These are phyloP conservation scores for Phataginus tricuspis DNA, from an alignment of 2,797 vertebrate genomes.

Conservation along the genomic window DNA sequence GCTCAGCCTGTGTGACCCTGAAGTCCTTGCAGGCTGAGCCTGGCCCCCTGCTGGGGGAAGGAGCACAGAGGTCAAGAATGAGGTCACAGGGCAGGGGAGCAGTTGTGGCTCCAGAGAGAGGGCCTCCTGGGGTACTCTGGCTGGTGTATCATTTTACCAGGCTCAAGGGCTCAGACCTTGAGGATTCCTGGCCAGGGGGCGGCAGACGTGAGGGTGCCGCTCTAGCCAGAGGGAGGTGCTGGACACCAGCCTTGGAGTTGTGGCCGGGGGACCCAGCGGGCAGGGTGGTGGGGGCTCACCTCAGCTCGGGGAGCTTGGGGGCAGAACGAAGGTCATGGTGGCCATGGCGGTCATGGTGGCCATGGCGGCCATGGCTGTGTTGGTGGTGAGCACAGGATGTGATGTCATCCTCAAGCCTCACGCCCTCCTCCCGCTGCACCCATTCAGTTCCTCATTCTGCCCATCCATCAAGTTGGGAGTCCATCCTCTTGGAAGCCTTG, in stretches of 20 bases:
- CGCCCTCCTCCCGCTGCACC: background rate
- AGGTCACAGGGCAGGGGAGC: background rate
- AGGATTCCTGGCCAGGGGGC: background rate
- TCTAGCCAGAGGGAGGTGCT: background rate
- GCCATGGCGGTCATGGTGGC: too few relatives aligned
- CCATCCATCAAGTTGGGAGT: too few relatives aligned
- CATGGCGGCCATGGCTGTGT: background rate
- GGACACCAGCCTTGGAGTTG: background rate
- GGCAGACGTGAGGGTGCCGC: too few relatives aligned
- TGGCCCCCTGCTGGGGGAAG: accelerated
- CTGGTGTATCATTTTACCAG: background rate
- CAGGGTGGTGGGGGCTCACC: background rate
- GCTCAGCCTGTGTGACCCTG: background rate
- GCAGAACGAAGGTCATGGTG: background rate
- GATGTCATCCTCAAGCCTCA: background rate
- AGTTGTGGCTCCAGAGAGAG: background rate
- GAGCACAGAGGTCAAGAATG: background rate
- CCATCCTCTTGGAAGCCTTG: background rate
- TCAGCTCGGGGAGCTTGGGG: background rate
- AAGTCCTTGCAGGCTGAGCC: background rate
- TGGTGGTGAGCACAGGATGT: background rate
- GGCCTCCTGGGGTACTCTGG: background rate
- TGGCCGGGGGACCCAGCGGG: background rate
- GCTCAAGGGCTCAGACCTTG: background rate
- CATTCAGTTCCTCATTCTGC: background rate